These are phyloP conservation scores for Plodia interpunctella DNA, from an alignment of 1,140 invertebrate species.

Conservation along the genomic window DNA sequence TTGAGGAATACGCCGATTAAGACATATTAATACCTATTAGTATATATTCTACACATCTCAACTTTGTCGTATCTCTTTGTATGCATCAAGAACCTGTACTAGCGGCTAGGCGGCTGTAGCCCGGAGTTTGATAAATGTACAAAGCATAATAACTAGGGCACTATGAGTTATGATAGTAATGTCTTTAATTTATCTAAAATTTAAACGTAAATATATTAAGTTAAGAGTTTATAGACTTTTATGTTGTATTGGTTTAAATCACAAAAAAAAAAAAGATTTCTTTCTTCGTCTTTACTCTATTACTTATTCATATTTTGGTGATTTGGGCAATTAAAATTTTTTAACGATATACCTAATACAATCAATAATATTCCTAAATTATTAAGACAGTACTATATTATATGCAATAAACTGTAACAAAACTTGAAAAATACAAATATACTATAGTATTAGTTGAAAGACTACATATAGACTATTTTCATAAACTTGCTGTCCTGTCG, in stretches of 20 bases:
- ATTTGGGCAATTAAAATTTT: too few species aligned
- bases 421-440: background rate
- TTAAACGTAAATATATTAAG: background rate
- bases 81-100: background rate
- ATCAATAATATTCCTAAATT: too few species aligned
- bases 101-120: background rate
- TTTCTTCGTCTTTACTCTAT: too few species aligned
- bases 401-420: background rate
- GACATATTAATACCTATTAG: too few species aligned
- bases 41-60: too few species aligned
- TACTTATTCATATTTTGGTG: too few species aligned
- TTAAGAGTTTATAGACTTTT: background rate
- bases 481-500: background rate
- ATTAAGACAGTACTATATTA: background rate
- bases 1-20: too few species aligned
- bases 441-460: background rate
- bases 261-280: too few species aligned
- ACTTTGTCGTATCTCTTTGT: too few species aligned
- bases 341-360: too few species aligned
- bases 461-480: background rate
- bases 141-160: background rate
- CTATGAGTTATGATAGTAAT: background rate
- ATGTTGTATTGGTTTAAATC: too few species aligned
- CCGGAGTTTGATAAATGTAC: slow-evolving; percentile 8
- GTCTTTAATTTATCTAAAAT: too few species aligned